Evolutionary conservation across 2,797 vertebrate species (phyloP).

Genomic region (Heliangelus exortis): DNA sequence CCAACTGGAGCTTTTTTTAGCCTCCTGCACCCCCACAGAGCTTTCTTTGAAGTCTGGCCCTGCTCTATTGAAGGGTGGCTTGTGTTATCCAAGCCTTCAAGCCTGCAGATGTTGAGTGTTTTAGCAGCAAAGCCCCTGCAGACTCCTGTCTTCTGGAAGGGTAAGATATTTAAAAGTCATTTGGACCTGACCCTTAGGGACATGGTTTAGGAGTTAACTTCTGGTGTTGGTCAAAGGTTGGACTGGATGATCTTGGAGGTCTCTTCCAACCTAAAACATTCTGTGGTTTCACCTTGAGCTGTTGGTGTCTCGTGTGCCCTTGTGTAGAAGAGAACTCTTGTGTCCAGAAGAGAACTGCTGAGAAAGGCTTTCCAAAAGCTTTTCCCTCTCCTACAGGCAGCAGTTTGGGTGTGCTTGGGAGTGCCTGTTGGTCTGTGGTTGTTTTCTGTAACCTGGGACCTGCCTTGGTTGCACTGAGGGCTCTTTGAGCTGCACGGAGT

Average conservation of each 20-base stretch:
- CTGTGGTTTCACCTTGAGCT: neutral
- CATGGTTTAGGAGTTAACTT: no score
- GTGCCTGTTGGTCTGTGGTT: no score
- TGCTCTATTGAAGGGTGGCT: neutral
- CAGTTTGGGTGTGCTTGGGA: neutral
- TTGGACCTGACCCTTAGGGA: no score
- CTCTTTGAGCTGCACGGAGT: no score
- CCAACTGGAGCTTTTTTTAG: neutral
- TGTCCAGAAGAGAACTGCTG: neutral
- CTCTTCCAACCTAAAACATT: no score
- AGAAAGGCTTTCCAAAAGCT: neutral
- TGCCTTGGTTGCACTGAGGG: no score
- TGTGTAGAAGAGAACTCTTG: neutral
- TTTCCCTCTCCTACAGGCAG: neutral
- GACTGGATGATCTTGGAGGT: no score
- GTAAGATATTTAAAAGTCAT: neutral
- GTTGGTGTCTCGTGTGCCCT: neutral
- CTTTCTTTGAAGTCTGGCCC: neutral
- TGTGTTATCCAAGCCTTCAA: neutral
- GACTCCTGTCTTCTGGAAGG: neutral
- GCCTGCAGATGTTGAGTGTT: neutral
- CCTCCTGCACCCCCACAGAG: neutral
- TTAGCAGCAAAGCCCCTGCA: neutral
- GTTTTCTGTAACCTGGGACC: no score
- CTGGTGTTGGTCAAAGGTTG: no score